phyloP scores from a whole-genome alignment of 2,888 invertebrate species.

The Blomia tropicalis region DNA sequence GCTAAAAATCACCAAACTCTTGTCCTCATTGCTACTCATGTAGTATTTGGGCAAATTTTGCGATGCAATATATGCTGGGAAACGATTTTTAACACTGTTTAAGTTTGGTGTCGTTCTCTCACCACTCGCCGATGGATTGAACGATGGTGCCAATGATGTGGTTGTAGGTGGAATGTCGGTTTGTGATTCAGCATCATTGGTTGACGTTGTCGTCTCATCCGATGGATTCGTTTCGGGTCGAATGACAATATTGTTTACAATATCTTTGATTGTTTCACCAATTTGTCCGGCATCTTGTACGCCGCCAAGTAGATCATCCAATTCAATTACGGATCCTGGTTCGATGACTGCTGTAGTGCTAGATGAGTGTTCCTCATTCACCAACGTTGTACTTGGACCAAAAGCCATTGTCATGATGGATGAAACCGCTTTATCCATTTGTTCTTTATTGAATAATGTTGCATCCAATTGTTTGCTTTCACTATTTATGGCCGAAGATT shows the following conservation, averaged over 20 bases:
- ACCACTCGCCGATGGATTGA: neutral
- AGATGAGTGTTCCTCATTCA: neutral
- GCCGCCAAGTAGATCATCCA: constrained; percentile 30
- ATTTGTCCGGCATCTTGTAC: constrained; percentile 29
- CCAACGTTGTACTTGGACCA: neutral
- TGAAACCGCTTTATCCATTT: neutral
- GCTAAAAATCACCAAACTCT: neutral
- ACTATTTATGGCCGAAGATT: neutral
- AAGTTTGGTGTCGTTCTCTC: neutral
- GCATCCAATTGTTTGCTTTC: neutral
- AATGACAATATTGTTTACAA: constrained; percentile 29
- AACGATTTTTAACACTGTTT: neutral
- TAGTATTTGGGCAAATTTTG: constrained; percentile 6
- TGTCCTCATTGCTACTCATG: constrained; percentile 10
- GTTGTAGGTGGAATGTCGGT: neutral
- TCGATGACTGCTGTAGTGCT: constrained; percentile 26
- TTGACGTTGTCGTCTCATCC: constrained; percentile 1
- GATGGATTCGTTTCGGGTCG: neutral
- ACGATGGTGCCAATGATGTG: neutral
- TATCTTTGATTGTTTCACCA: constrained; percentile 31
- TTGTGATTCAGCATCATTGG: neutral
- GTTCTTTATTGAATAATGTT: neutral
- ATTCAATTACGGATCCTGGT: constrained; percentile 30
- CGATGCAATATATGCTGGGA: constrained; percentile 1
- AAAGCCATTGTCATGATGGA: neutral